Evolutionary conservation across 2,888 invertebrate species (phyloP).

Genomic region (Lomographa bimaculata): DNA sequence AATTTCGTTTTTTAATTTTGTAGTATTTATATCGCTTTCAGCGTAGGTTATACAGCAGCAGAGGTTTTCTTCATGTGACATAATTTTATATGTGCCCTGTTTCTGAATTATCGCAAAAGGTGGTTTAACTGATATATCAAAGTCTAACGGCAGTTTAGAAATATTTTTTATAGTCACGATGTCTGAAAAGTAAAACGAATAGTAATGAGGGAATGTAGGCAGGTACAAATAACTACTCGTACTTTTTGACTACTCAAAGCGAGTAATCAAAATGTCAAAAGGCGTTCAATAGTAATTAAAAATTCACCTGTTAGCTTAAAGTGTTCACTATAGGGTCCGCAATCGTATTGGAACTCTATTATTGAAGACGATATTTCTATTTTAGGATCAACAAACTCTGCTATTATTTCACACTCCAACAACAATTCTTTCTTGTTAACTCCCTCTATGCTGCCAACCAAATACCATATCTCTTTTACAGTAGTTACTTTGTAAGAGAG

Average conservation of each 20-base stretch:
- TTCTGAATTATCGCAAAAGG: slow-evolving; percentile 79
- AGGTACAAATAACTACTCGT: too few species aligned
- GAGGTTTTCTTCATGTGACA: slow-evolving; percentile 52
- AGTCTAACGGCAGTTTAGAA: slow-evolving; percentile 74
- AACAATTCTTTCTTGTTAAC: slow-evolving; percentile 79
- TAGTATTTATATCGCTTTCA: slow-evolving; percentile 59
- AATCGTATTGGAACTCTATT: slow-evolving; percentile 78
- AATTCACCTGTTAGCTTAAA: slow-evolving; percentile 71
- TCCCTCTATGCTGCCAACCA: slow-evolving; percentile 81
- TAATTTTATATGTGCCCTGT: slow-evolving; percentile 61
- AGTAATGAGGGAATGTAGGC: background rate
- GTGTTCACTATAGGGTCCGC: slow-evolving; percentile 67
- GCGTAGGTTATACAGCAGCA: slow-evolving; percentile 70
- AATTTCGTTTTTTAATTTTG: slow-evolving; percentile 50
- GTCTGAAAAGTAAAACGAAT: slow-evolving; percentile 57
- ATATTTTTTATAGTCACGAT: slow-evolving; percentile 80
- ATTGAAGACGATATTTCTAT: slow-evolving; percentile 74
- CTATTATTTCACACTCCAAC: slow-evolving; percentile 73
- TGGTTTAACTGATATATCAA: slow-evolving; percentile 68
- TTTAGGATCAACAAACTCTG: slow-evolving; percentile 84
- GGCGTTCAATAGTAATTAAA: too few species aligned
- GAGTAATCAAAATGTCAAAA: too few species aligned
- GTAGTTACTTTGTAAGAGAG: slow-evolving; percentile 61
- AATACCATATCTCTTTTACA: slow-evolving; percentile 82
- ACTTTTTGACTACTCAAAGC: too few species aligned